Evolutionary conservation across 2,797 vertebrate species (phyloP), one percentile per base, ranked within the genome.

Genomic region (Bovichtus diacanthus): DNA sequence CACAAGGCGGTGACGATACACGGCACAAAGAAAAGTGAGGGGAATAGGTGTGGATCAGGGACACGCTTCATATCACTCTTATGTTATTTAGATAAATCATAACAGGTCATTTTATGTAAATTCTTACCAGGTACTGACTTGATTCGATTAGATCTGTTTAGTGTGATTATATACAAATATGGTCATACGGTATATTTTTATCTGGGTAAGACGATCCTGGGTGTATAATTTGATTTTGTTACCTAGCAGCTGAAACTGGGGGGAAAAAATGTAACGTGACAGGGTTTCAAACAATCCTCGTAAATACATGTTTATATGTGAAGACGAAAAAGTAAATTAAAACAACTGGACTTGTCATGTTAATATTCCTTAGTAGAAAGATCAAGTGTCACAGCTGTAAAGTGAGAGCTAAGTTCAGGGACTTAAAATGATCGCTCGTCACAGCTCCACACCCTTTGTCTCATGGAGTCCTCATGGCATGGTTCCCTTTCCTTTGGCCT

Each of bases 401-500:
- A 82, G 53, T 63, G 76, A 75, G 65, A 65, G 47, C 34, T 76
- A 76, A 84, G 78, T 78, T 91, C 82, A 78, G 55, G 41, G 41
- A 54, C 78, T 73, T 62, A 43, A 53, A 79, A 71, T 86, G 27
- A 78, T 88, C 85, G 83, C 87, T 81, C 87, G 82, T n/a, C 77
- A 68, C 77, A 44, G 39, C 70, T 82, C 56, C 67, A 12, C 73
- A 39, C 23, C 58, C 80, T 86, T 77, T 82, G 82, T 86, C 87
- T 84, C 78, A 47, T 70, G 13, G 27, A 85, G 78, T 78, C 61
- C 62, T 86, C 87, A 90, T 76, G 82, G 86, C 89, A 90, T 88
- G 90, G 88, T 84, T 90, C 77, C 80, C 85, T 81, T 65, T 88
- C 82, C 83, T 89, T 87, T 93, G 91, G 87, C 89, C 89, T 92